phyloP scores from a whole-genome alignment of 2,888 invertebrate genomes.

The Acleris emargana region DNA sequence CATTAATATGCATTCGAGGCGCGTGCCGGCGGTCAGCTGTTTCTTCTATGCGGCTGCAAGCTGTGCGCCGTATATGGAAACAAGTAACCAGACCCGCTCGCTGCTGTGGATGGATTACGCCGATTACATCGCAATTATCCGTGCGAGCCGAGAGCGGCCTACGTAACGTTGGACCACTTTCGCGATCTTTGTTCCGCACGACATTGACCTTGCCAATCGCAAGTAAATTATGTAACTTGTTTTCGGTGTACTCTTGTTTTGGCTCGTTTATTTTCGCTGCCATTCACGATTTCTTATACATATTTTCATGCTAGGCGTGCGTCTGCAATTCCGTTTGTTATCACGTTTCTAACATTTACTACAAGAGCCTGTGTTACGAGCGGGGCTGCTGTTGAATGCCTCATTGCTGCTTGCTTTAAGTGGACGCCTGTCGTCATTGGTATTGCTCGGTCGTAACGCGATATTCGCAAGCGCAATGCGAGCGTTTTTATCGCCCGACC shows the following conservation, averaged over 20 bases:
- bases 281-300: conserved; percentile 56
- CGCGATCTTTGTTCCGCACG: conserved; percentile 77
- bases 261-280: conserved; percentile 42
- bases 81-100: conserved; percentile 51
- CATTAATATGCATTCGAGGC: conserved; percentile 79
- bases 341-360: conserved; percentile 46
- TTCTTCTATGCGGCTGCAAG: conserved; percentile 78
- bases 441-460: conserved; percentile 58
- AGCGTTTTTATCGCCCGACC: conserved; percentile 66
- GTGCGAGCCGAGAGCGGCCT: conserved; percentile 58
- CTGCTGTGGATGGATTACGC: conserved; percentile 74
- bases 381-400: conserved; percentile 1
- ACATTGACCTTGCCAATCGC: conserved; percentile 73
- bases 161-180: conserved; percentile 75
- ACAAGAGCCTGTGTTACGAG: not conserved
- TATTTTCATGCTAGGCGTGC: conserved; percentile 36
- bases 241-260: conserved; percentile 65
- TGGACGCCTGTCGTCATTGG: conserved; percentile 51
- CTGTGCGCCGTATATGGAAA: conserved; percentile 80
- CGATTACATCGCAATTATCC: conserved; percentile 82
- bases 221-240: conserved; percentile 64
- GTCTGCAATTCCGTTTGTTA: conserved; percentile 50
- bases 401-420: conserved; percentile 36
- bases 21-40: conserved; percentile 81
- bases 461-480: conserved; percentile 65